Conservation (phyloP, 2,797 vertebrate genomes). For the Onychomys torridus region DNA sequence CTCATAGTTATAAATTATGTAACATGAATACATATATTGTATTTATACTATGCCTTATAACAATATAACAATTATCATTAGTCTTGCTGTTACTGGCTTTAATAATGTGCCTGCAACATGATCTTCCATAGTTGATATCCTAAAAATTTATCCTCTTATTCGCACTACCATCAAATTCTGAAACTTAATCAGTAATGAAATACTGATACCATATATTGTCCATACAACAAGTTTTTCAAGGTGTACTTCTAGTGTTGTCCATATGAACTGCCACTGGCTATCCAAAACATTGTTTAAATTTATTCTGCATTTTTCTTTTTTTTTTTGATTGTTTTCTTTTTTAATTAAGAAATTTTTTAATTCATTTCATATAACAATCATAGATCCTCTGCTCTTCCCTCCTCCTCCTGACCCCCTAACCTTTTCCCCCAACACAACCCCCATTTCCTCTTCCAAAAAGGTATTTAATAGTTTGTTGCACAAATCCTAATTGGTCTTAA, state of each 20-base stretch:
- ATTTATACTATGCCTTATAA: background rate
- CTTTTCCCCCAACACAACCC: no score
- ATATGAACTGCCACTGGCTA: background rate
- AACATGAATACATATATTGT: background rate
- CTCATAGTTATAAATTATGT: background rate
- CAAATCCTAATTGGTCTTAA: no score
- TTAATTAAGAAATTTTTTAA: no score
- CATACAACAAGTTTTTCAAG: background rate
- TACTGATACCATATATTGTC: background rate
- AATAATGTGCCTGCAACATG: conserved; percentile 17
- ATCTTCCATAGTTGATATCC: background rate
- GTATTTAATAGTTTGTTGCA: no score
- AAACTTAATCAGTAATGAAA: background rate
- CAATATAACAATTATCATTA: background rate
- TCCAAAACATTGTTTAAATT: background rate
- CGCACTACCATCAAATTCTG: background rate
- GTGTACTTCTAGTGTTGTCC: background rate
- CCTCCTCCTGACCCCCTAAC: no score
- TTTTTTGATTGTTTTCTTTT: no score
- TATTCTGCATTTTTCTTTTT: background rate
- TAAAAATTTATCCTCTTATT: background rate
- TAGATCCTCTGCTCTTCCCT: no score
- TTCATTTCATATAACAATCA: no score
- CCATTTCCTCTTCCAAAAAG: no score
- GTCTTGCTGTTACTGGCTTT: background rate